Evolutionary conservation across 30 jellyfish, hydroid and myxozoan species (phyloP).

Genomic region (Pseudorhiza aurosa): DNA sequence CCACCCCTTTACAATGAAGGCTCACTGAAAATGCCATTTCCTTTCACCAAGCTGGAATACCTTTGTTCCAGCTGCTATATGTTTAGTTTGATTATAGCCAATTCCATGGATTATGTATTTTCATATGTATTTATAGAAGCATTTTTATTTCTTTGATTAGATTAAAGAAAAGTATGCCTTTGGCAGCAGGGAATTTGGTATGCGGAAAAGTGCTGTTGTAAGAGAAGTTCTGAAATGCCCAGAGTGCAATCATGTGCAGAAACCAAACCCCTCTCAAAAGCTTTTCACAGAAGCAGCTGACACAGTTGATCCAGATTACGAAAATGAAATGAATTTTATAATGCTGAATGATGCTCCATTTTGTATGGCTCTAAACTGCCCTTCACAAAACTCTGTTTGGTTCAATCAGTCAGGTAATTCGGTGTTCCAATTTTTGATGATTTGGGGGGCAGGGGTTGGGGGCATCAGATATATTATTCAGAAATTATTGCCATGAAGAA

Average conservation of each 20-base stretch:
- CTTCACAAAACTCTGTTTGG: slow-evolving; percentile 71
- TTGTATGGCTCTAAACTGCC: slow-evolving; percentile 54
- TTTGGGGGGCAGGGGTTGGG: too few species aligned
- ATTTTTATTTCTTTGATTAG: slow-evolving; percentile 1
- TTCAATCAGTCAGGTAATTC: slow-evolving; percentile 62
- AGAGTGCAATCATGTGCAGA: slow-evolving; percentile 35
- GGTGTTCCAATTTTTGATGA: too few species aligned
- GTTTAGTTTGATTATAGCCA: too few species aligned
- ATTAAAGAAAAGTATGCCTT: slow-evolving; percentile 46
- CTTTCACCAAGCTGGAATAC: too few species aligned
- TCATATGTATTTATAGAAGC: neutral
- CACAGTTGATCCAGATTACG: slow-evolving; percentile 68
- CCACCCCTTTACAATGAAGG: too few species aligned
- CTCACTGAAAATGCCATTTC: too few species aligned
- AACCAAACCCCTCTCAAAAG: neutral
- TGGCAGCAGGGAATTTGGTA: slow-evolving; percentile 67
- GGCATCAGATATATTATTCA: too few species aligned
- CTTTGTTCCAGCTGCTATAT: too few species aligned
- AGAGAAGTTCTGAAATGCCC: slow-evolving; percentile 54
- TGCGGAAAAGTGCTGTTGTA: slow-evolving; percentile 31
- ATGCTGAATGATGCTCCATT: slow-evolving; percentile 50
- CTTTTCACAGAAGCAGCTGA: slow-evolving; percentile 23
- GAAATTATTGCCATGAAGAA: too few species aligned
- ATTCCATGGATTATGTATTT: too few species aligned
- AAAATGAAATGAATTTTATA: slow-evolving; percentile 60